Evolutionary conservation across 2,888 invertebrate genomes (phyloP).

Genomic region (Ganaspis brasiliensis): DNA sequence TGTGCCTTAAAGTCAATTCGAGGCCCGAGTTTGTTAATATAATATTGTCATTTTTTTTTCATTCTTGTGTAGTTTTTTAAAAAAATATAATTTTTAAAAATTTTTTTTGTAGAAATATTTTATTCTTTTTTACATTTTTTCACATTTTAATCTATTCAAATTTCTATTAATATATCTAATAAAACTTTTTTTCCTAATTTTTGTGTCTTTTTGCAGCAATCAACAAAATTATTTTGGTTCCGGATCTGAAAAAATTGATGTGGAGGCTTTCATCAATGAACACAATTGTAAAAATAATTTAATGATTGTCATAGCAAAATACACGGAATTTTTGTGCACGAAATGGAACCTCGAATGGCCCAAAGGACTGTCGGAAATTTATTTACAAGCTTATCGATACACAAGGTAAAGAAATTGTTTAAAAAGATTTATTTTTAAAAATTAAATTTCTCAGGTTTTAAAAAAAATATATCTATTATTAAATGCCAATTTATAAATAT

Average conservation of each 20-base stretch:
- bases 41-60: too few relatives aligned
- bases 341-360: constrained; percentile 88
- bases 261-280: constrained; percentile 84
- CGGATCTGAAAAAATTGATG: constrained; percentile 85
- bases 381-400: constrained; percentile 82
- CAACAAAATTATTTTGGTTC: constrained; percentile 84
- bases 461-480: too few relatives aligned
- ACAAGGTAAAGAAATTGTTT: constrained; percentile 27
- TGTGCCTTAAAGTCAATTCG: too few relatives aligned
- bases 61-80: too few relatives aligned
- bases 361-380: constrained; percentile 82
- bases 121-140: not conserved
- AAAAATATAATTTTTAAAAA: too few relatives aligned
- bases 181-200: not conserved
- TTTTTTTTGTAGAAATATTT: too few relatives aligned
- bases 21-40: too few relatives aligned
- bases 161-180: too few relatives aligned
- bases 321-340: constrained; percentile 82
- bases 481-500: too few relatives aligned
- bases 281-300: constrained; percentile 80
- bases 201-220: constrained; percentile 30
- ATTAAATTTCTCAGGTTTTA: not conserved
- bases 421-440: not conserved
- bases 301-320: constrained; percentile 84
- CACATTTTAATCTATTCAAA: not conserved